Evolutionary conservation across 35 echinoderm and acorn worm species (phyloP), one percentile per base, ranked within the genome.

Genomic region (Stichopus chloronotus): DNA sequence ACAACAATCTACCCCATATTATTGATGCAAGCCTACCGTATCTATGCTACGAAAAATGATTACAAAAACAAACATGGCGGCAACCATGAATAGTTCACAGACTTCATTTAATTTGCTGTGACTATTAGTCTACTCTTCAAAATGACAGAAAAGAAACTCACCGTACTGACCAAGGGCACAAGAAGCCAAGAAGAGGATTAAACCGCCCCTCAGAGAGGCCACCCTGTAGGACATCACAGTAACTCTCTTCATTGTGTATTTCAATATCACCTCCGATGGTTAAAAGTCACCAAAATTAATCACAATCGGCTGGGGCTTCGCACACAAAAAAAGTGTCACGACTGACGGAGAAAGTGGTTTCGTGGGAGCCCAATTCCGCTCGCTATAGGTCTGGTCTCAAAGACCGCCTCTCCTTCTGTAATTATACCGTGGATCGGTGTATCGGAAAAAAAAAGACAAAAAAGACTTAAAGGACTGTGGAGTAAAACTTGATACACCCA

Each of bases 121-220:
- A 25, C 76, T 78, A 7, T 78, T 78, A 43, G 23, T 6, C 0
- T 12, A 9, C 7, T 21, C 76, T 78, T 78, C 11, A 43, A 83
- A 56, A 13, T 6, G 52, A 55, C 5, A 83, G 25, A 83, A 20
- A 16, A 83, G 55, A 25, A 20, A 83, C 80, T 83, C 80, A 83
- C 80, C 80, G 25, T 83, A 83, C 9, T 83, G 80, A 52, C 80
- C 80, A 17, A 83, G 80, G 52, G 80, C 55, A 43, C 14, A 53
- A 16, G 80, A 83, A 8, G 80, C 55, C 55, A 83, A 83, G 53
- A 12, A 54, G 16, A 83, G 25, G 80, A 83, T 83, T 83, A 83
- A 52, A 7, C 80, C 52, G 10, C 52, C 43, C 17, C 20, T 23
- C 17, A 83, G 7, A 56, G 55, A 24, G 43, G 55, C 80, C 80